Conservation (phyloP, 2,888 invertebrate genomes). For the Campoplex capitator region DNA sequence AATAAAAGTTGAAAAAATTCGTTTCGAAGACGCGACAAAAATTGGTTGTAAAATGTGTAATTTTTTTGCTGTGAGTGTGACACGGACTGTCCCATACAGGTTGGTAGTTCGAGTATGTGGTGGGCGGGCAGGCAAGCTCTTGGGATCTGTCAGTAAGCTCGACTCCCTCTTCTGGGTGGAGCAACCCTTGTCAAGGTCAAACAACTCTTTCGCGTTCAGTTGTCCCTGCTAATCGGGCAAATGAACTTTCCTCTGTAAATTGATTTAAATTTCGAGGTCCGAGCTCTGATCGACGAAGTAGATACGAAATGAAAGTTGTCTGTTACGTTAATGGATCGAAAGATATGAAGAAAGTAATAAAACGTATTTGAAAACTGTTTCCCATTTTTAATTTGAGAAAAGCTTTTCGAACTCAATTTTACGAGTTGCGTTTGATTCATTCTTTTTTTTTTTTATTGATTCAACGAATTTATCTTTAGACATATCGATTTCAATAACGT, state of each 20-base stretch:
- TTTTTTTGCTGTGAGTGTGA: neutral
- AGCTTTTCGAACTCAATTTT: neutral
- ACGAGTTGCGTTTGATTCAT: neutral
- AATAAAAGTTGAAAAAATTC: neutral
- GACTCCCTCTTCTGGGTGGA: conserved; percentile 38
- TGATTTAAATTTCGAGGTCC: conserved; percentile 18
- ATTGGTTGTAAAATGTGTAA: no score
- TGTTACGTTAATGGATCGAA: neutral
- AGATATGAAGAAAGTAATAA: neutral
- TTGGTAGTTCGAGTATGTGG: conserved; percentile 17
- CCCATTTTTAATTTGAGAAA: neutral
- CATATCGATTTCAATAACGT: neutral
- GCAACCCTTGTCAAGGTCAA: conserved; percentile 60
- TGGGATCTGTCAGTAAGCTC: conserved; percentile 18
- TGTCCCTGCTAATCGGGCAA: conserved; percentile 8
- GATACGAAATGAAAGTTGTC: neutral
- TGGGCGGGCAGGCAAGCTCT: conserved; percentile 29
- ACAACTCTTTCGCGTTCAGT: conserved; percentile 31
- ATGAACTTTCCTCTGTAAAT: conserved; percentile 43
- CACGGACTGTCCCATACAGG: neutral
- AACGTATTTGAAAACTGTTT: neutral
- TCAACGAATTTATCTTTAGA: neutral
- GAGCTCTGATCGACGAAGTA: neutral
- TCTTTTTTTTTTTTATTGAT: neutral
- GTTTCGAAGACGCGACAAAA: no score